Percentiles rank a stretch among this genome's conserved stretches.
These are phyloP conservation scores for Lissocephala sabroskyi DNA, from an alignment of 2,888 invertebrate species.

Conservation along the genomic window DNA sequence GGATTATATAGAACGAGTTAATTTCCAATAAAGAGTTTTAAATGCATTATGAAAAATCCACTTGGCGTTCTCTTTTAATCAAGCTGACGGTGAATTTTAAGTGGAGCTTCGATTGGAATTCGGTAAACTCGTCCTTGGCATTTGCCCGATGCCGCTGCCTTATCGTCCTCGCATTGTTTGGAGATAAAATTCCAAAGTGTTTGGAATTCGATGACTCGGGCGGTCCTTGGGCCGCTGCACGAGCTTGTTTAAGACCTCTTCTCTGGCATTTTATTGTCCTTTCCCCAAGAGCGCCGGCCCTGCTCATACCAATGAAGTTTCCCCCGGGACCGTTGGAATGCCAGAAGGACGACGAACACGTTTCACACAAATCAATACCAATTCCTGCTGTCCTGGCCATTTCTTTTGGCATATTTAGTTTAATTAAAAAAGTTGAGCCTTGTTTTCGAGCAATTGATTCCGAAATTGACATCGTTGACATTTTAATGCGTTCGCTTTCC, in stretches of 20 bases:
- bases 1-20: slow-evolving; percentile 38
- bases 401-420: slow-evolving; percentile 36
- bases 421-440: slow-evolving; percentile 57
- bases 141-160: slow-evolving; percentile 18
- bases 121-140: slow-evolving; percentile 47
- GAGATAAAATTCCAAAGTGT: slow-evolving; percentile 57
- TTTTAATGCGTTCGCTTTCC: slow-evolving; percentile 53
- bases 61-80: too few relatives aligned
- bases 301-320: background rate
- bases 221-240: slow-evolving; percentile 5
- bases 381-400: slow-evolving; percentile 26
- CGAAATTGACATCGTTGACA: slow-evolving; percentile 44
- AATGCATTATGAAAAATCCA: slow-evolving; percentile 43
- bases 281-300: background rate
- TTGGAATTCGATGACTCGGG: slow-evolving; percentile 48
- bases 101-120: slow-evolving; percentile 37
- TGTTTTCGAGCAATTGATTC: slow-evolving; percentile 50
- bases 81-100: too few relatives aligned
- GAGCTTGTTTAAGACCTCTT: background rate
- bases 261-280: background rate
- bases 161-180: slow-evolving; percentile 41
- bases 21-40: slow-evolving; percentile 55
- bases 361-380: slow-evolving; percentile 47
- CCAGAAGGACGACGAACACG: slow-evolving; percentile 18
- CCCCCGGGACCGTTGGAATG: background rate